phyloP scores from a whole-genome alignment of 2,797 vertebrate genomes.

The Picus viridis region DNA sequence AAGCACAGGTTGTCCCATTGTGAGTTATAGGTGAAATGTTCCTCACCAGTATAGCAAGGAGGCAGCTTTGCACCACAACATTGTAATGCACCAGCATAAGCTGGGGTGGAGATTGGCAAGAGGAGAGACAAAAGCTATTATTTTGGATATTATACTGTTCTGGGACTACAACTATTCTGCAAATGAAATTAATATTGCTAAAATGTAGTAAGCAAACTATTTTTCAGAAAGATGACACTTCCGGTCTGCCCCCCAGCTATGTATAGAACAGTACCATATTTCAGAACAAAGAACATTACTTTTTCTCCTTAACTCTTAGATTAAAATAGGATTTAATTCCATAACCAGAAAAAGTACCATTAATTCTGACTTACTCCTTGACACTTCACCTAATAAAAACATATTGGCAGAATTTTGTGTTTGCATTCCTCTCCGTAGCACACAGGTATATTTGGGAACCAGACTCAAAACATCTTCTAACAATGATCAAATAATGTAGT shows the following conservation, averaged over 20 bases:
- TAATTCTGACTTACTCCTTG: slow-evolving; percentile 13
- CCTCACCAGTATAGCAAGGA: neutral
- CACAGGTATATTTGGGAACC: neutral
- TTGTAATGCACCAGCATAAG: neutral
- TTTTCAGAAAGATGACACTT: slow-evolving; percentile 42
- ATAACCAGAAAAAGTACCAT: neutral
- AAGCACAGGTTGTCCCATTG: neutral
- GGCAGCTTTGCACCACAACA: neutral
- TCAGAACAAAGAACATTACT: slow-evolving; percentile 37
- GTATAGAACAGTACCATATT: neutral
- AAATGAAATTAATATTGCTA: slow-evolving; percentile 57
- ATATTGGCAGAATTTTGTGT: neutral
- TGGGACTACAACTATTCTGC: slow-evolving; percentile 22
- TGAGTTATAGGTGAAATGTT: slow-evolving; percentile 32
- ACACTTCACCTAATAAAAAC: slow-evolving; percentile 25
- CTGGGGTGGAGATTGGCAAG: slow-evolving; percentile 7
- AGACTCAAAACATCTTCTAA: neutral
- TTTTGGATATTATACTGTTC: slow-evolving; percentile 20
- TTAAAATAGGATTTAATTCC: slow-evolving; percentile 46
- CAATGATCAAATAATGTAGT: too few relatives aligned
- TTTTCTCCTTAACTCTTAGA: neutral
- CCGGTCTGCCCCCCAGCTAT: slow-evolving; percentile 1
- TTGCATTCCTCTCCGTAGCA: neutral
- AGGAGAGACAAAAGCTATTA: slow-evolving; percentile 47
- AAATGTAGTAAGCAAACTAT: slow-evolving; percentile 37